Percentiles rank a stretch among this genome's conserved stretches.
Conservation (phyloP, 1,140 invertebrate genomes). For the Pemphigus obesinymphae region DNA sequence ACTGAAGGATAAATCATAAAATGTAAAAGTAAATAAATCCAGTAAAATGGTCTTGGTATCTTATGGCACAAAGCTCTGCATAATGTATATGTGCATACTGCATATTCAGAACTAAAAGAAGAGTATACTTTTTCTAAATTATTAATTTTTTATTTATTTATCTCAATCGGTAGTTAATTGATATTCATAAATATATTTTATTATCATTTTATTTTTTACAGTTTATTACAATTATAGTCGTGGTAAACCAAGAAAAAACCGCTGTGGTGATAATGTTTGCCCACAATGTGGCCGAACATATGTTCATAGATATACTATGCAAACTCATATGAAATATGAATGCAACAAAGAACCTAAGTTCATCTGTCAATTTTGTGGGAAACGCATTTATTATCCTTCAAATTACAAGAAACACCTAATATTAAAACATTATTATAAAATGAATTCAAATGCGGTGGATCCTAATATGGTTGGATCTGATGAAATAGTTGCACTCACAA, state of each 20-base stretch:
- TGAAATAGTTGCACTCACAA: too few species aligned
- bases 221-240: background rate
- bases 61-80: background rate
- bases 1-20: background rate
- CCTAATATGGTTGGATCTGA: too few species aligned
- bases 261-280: slow-evolving; percentile 29
- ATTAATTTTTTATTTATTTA: background rate
- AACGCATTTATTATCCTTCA: slow-evolving; percentile 50
- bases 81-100: background rate
- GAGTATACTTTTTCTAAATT: background rate
- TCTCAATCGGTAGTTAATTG: background rate
- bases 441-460: background rate
- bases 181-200: background rate
- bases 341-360: slow-evolving; percentile 59
- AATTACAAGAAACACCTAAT: slow-evolving; percentile 31
- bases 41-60: background rate
- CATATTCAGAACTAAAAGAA: background rate
- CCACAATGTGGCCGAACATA: slow-evolving; percentile 52
- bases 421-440: background rate
- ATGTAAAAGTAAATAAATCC: background rate
- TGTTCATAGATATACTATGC: slow-evolving; percentile 50
- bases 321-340: slow-evolving; percentile 41
- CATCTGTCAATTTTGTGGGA: slow-evolving; percentile 55
- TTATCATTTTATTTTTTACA: background rate
- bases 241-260: background rate